Conservation (phyloP, 1,140 invertebrate genomes). For the Meteorus sp. region DNA sequence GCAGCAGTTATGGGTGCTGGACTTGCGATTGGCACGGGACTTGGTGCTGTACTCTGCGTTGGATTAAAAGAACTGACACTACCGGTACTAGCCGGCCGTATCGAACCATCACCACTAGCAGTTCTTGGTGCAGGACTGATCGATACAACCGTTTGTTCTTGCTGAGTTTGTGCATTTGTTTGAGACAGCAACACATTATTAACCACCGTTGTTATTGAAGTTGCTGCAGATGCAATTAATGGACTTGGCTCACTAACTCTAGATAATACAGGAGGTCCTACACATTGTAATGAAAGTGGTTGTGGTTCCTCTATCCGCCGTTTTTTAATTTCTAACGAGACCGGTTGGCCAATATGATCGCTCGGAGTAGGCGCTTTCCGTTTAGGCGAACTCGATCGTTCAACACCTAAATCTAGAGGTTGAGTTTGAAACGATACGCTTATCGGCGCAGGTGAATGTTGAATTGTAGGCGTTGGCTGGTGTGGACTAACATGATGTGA, state of each 20-base stretch:
- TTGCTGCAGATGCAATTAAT: slow-evolving; percentile 73
- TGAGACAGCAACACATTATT: slow-evolving; percentile 60
- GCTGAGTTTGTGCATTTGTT: slow-evolving; percentile 35
- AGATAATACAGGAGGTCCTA: slow-evolving; percentile 58
- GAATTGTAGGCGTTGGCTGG: slow-evolving; percentile 41
- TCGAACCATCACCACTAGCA: slow-evolving; percentile 62
- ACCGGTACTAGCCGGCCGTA: slow-evolving; percentile 61
- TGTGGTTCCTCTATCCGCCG: slow-evolving; percentile 51
- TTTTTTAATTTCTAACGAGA: slow-evolving; percentile 62
- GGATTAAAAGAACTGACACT: slow-evolving; percentile 43
- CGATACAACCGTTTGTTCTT: slow-evolving; percentile 36
- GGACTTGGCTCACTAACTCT: slow-evolving; percentile 69
- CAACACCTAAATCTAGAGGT: slow-evolving; percentile 73
- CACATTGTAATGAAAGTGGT: slow-evolving; percentile 49
- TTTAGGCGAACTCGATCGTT: slow-evolving; percentile 61
- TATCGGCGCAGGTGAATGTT: slow-evolving; percentile 32
- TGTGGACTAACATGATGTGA: slow-evolving; percentile 51
- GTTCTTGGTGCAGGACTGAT: slow-evolving; percentile 61
- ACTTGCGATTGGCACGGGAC: slow-evolving; percentile 48
- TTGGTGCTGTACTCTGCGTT: slow-evolving; percentile 55
- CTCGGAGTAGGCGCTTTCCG: slow-evolving; percentile 58
- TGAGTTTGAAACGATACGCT: slow-evolving; percentile 65
- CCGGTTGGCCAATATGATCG: slow-evolving; percentile 47
- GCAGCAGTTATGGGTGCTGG: slow-evolving; percentile 48
- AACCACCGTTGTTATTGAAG: slow-evolving; percentile 72